These are phyloP conservation scores for Motacilla tschutschensis DNA, from an alignment of 2,113 vertebrate genomes.

Conservation along the genomic window DNA sequence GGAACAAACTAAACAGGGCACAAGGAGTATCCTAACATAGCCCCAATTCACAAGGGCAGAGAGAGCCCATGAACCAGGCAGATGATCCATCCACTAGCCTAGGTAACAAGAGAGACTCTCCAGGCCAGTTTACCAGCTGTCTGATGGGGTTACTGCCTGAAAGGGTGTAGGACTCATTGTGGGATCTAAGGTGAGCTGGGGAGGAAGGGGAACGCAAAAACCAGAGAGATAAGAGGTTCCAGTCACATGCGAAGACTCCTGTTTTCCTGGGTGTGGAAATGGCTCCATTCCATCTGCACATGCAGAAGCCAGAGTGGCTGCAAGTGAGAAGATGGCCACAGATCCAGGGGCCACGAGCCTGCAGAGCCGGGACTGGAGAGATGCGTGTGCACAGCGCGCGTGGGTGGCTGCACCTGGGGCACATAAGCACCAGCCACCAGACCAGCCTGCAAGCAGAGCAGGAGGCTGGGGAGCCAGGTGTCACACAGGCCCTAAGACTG, in stretches of 20 bases:
- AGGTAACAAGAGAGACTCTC: not conserved
- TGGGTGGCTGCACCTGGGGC: too few relatives aligned
- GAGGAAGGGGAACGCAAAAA: not conserved
- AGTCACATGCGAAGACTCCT: not conserved
- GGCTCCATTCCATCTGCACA: not conserved
- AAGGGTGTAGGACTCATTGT: not conserved
- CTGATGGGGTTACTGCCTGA: not conserved
- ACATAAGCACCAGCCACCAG: not conserved
- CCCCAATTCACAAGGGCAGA: not conserved
- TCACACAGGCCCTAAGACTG: accelerated
- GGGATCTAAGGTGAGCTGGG: not conserved
- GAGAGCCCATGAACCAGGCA: not conserved
- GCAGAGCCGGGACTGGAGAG: not conserved
- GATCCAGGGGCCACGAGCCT: accelerated
- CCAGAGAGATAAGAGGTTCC: not conserved
- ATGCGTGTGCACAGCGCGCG: accelerated
- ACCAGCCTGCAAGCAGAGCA: accelerated
- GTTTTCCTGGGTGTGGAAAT: not conserved
- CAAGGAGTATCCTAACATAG: not conserved
- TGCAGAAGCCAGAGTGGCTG: not conserved
- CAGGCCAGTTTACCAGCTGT: not conserved
- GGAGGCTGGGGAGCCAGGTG: not conserved
- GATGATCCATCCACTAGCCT: not conserved
- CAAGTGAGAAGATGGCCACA: not conserved
- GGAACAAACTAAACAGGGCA: not conserved